Evolutionary conservation across 2,113 vertebrate species (phyloP), one percentile per base, ranked within the genome.

Genomic region (Xenopus laevis): DNA sequence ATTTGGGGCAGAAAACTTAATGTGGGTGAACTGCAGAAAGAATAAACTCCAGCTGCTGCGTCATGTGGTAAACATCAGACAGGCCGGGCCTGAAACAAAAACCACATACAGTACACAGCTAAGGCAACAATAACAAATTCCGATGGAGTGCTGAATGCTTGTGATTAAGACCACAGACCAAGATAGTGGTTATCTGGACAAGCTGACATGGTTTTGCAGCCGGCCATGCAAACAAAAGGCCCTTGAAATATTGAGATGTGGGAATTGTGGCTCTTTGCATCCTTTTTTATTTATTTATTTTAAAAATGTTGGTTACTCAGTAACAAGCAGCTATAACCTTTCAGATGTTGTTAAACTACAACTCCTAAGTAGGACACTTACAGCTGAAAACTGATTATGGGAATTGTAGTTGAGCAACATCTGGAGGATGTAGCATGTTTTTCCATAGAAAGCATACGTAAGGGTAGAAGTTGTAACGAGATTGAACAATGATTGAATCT

Each of bases 61-160:
- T 70, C 73, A 75, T 69, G 74, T 15, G 66, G 47, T 70, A 23
- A 70, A 70, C 74, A 77, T 69, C 74, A 77, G 74, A 77, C 60
- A 76, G 47, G 21, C 46, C 50, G 12, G 50, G 53, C 52, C 67
- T 27, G 57, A 64, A 50, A 70, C 64, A 58, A 77, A 68, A 76
- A 76, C 74, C 67, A 77, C 66, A 70, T 77, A 77, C 66, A 64
- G 74, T 70, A 77, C 60, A 77, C 66, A 69, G 47, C 23, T 60
- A 40, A 68, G 66, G 64, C 74, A 70, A 69, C 74, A 77, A 69
- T 64, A 77, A 70, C 60, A 77, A 47, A 70, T 77, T 77, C 59
- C 69, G 69, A 47, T 47, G 46, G 15, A 57, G 30, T 53, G 44
- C 59, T 55, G 67, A 57, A 61, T 52, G 33, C 65, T 77, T 63